Evolutionary conservation across 2,888 invertebrate species (phyloP), one percentile per base, ranked within the genome.

Genomic region (Helobdella robusta): DNA sequence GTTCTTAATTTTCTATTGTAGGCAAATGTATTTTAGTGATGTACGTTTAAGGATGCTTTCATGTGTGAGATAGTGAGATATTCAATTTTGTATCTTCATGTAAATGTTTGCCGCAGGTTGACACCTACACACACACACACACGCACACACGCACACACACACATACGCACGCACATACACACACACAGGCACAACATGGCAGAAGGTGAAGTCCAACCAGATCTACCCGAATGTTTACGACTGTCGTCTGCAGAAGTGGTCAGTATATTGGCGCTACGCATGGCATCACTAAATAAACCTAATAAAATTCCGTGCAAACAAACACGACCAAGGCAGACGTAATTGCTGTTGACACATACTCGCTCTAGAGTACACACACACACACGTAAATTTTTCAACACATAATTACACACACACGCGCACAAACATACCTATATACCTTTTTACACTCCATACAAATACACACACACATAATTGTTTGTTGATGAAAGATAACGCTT

Each of bases 171-270:
- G n/a, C n/a, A 40, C 44, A 40, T 40, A 40, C 44, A 40, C n/a
- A 40, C 44, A 40, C n/a, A 40, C 44, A 40, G 11, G n/a, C n/a
- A 40, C 44, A 40, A 40, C 11, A 40, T 40, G 44, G n/a, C 62
- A 62, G 25, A 62, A 62, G 44, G 46, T 46, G 2, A 44, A 46
- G n/a, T 40, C 62, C 25, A 62, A 62, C 48, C 62, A 62, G 25
- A 62, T 62, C 62, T 50, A 62, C 32, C 62, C 62, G n/a, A 62
- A 62, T 23, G 62, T 46, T n/a, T 62, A 48, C 30, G 62, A 62
- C 48, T 62, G 62, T 30, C n/a, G 62, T 20, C 48, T 62, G 62
- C 62, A 62, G 46, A 62, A 62, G 34, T 62, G 62, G 62, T 62
- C 8, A 30, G 34, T 62, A 25, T 6, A 28, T 60, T 11, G n/a